A percentile compares a stretch with the other conserved stretches of the same genome.
phyloP scores from a whole-genome alignment of 2,113 vertebrate species.

The Daubentonia madagascariensis region DNA sequence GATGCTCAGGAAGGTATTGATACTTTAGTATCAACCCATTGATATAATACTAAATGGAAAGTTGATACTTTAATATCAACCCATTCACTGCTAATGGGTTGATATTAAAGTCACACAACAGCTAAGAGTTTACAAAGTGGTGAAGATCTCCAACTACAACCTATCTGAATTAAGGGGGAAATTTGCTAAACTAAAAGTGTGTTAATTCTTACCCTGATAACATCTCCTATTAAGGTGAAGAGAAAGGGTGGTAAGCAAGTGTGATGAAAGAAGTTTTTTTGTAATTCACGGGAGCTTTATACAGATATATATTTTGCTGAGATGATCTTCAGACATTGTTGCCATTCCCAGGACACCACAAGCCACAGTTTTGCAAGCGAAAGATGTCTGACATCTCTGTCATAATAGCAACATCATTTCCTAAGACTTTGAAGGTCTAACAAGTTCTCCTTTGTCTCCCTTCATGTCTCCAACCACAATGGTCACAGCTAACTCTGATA shows the following conservation, averaged over 20 bases:
- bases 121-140: not conserved
- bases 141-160: not conserved
- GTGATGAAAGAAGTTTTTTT: not conserved
- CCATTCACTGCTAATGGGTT: not conserved
- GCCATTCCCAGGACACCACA: not conserved
- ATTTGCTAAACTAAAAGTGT: not conserved
- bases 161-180: not conserved
- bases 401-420: not conserved
- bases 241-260: not conserved
- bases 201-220: not conserved
- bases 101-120: not conserved
- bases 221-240: not conserved
- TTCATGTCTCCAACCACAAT: rapidly evolving
- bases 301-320: not conserved
- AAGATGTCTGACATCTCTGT: not conserved
- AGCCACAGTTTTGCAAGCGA: not conserved
- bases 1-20: not conserved
- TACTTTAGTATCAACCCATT: not conserved
- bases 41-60: too few relatives aligned
- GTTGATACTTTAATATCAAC: too few relatives aligned
- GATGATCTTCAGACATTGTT: not conserved
- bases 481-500: not conserved
- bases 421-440: not conserved
- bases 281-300: not conserved
- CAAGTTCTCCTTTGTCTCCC: not conserved